phyloP scores from a whole-genome alignment of 2,113 vertebrate genomes.

The Microcebus griseorufus region DNA sequence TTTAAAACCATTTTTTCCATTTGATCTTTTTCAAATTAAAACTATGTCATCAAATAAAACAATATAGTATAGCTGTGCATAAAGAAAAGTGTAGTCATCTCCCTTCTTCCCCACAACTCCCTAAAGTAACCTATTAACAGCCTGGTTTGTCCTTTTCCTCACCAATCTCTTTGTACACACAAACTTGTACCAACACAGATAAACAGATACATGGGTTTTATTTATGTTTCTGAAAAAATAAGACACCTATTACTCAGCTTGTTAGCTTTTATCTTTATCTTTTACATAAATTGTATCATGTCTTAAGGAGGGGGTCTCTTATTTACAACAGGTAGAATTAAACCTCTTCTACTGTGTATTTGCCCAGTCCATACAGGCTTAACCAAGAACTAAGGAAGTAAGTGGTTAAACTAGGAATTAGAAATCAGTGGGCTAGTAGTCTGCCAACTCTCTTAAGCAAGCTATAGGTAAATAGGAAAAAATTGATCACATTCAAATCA shows the following conservation, averaged over 20 bases:
- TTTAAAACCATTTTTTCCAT: background rate
- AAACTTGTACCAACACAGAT: background rate
- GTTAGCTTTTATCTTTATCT: conserved; percentile 19
- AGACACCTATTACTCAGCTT: background rate
- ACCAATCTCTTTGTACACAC: background rate
- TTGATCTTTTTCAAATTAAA: conserved; percentile 20
- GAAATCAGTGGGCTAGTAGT: background rate
- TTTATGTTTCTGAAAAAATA: background rate
- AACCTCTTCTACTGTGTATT: background rate
- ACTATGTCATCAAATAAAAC: background rate
- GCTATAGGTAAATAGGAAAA: background rate
- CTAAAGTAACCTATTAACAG: background rate
- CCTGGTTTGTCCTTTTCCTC: background rate
- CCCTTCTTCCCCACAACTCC: background rate
- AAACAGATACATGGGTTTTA: background rate
- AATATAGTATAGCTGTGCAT: background rate
- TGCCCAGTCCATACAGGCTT: background rate
- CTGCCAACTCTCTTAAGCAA: background rate
- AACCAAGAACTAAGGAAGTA: background rate
- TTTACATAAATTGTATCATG: background rate
- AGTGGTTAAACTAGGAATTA: background rate
- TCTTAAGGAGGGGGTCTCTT: background rate
- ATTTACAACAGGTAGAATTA: background rate
- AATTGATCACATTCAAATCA: background rate
- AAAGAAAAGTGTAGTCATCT: background rate